Percentiles rank a stretch among this genome's conserved stretches.
Evolutionary conservation across 2,888 invertebrate species (phyloP).

Genomic region (Scelioninae gen. 2): DNA sequence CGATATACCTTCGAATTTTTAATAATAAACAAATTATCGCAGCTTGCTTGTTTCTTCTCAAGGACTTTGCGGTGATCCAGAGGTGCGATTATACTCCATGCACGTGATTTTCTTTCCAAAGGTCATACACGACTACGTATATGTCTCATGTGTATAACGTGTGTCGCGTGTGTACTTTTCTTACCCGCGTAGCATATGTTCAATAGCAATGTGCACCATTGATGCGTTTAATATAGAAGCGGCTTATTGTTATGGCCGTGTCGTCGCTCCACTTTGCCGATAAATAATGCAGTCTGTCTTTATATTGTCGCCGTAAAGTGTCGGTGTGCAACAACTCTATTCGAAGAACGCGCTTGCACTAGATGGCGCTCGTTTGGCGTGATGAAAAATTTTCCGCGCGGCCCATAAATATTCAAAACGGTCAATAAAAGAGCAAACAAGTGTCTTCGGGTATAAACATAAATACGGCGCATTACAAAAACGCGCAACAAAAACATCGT

Average conservation of each 20-base stretch:
- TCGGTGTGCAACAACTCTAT: conserved; percentile 24
- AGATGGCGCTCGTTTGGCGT: not conserved
- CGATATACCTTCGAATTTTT: too few relatives aligned
- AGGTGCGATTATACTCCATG: too few relatives aligned
- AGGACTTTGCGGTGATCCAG: too few relatives aligned
- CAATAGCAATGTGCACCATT: conserved; percentile 1
- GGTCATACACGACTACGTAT: too few relatives aligned
- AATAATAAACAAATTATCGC: too few relatives aligned
- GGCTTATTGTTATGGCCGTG: conserved; percentile 28
- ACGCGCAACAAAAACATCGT: conserved; percentile 9
- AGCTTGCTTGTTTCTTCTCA: too few relatives aligned
- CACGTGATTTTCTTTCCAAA: too few relatives aligned
- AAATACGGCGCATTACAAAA: conserved; percentile 7
- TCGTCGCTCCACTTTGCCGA: conserved; percentile 32
- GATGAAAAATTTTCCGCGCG: conserved; percentile 1
- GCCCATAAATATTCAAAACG: conserved; percentile 18
- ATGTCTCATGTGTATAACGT: too few relatives aligned
- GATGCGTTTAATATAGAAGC: not conserved
- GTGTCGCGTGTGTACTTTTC: too few relatives aligned
- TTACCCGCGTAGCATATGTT: too few relatives aligned
- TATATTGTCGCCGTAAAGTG: conserved; percentile 12
- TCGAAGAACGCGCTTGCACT: too few relatives aligned
- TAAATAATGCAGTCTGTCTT: conserved; percentile 42
- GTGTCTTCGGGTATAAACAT: conserved; percentile 14
- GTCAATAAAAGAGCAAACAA: conserved; percentile 39